phyloP scores from a whole-genome alignment of 2,113 vertebrate genomes.

The Merops nubicus region DNA sequence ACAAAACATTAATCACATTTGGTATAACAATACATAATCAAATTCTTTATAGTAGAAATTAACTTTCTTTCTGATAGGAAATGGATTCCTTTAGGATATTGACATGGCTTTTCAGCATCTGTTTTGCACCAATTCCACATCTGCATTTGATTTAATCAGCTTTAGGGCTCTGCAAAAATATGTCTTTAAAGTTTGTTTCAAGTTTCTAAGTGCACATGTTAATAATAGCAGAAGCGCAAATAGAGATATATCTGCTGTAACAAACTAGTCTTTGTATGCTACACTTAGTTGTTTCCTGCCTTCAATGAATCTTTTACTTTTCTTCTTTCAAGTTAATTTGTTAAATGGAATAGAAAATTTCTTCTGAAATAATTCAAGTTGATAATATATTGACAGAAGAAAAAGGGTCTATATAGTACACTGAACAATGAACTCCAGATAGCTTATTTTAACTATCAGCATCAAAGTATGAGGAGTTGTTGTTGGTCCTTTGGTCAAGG shows the following conservation, averaged over 20 bases:
- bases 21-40: conserved; percentile 82
- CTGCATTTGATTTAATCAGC: conserved; percentile 79
- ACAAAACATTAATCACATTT: conserved; percentile 87
- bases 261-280: conserved; percentile 3
- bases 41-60: conserved; percentile 82
- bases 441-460: neutral
- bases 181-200: conserved; percentile 71
- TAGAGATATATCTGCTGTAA: conserved; percentile 40
- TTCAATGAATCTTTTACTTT: neutral
- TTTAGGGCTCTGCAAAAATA: conserved; percentile 70
- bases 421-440: neutral
- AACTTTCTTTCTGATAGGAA: conserved; percentile 79
- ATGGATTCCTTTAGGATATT: conserved; percentile 83
- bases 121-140: conserved; percentile 77
- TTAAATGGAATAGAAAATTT: neutral
- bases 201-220: conserved; percentile 45
- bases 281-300: neutral
- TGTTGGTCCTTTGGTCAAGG: neutral
- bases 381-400: neutral
- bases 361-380: neutral
- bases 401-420: neutral
- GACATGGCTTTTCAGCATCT: conserved; percentile 79
- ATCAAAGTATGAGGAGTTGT: neutral
- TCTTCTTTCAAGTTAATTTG: neutral
- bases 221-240: conserved; percentile 64